A percentile compares a stretch with the other conserved stretches of the same genome.
Evolutionary conservation across 2,888 invertebrate species (phyloP).

Genomic region (Machimus atricapillus): DNA sequence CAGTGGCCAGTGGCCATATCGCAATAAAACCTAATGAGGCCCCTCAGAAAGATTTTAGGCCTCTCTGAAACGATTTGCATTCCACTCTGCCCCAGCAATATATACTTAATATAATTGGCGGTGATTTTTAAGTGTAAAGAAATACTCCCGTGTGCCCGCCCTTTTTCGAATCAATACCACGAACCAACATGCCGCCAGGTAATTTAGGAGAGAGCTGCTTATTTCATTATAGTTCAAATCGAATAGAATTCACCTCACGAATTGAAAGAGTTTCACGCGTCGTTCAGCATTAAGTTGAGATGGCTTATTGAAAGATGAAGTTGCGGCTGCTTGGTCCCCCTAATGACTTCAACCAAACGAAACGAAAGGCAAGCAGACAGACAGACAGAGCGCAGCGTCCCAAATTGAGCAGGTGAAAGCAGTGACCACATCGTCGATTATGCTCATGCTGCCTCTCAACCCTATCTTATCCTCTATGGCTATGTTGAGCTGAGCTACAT

Average conservation of each 20-base stretch:
- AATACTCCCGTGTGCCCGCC: background rate
- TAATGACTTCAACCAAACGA: background rate
- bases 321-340: background rate
- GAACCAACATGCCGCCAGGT: background rate
- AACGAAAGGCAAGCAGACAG: background rate
- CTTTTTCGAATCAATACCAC: background rate
- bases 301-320: slow-evolving; percentile 1
- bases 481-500: background rate
- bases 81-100: background rate
- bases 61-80: background rate
- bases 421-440: background rate
- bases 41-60: background rate
- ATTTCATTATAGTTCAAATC: background rate
- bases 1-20: background rate
- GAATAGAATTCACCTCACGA: slow-evolving; percentile 30
- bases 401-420: background rate
- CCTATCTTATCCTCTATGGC: background rate
- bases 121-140: background rate
- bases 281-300: slow-evolving; percentile 12
- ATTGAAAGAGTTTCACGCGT: slow-evolving; percentile 17
- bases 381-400: background rate
- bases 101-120: background rate
- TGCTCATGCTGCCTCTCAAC: background rate
- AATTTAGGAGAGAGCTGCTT: slow-evolving; percentile 8
- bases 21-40: slow-evolving; percentile 9